Evolutionary conservation across 2,797 vertebrate genomes (phyloP).

Genomic region (Threskiornis aethiopicus): DNA sequence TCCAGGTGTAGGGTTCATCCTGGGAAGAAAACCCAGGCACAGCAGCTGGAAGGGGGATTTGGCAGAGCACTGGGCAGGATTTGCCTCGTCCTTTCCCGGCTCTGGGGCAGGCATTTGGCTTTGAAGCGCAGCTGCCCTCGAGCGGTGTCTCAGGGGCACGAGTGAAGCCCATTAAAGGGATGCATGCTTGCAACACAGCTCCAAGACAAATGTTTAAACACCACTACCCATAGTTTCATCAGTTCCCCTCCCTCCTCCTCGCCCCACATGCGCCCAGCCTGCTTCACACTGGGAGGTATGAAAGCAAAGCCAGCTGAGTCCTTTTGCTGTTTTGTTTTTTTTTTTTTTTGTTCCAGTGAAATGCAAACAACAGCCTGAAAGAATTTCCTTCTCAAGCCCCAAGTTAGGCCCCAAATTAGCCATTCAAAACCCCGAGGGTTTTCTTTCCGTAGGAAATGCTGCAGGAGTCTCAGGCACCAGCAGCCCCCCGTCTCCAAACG

Average conservation of each 20-base stretch:
- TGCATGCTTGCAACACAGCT: accelerated
- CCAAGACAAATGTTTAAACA: not conserved
- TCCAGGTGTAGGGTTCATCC: not conserved
- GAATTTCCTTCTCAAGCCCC: not conserved
- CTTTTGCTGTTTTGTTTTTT: not conserved
- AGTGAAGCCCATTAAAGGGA: not conserved
- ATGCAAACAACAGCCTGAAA: not conserved
- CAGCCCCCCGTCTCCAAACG: not conserved
- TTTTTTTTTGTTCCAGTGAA: not conserved
- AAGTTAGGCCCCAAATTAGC: not conserved
- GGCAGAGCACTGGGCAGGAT: not conserved
- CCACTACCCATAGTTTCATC: not conserved
- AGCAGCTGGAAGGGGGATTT: not conserved
- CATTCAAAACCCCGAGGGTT: not conserved
- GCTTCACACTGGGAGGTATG: not conserved
- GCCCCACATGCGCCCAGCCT: not conserved
- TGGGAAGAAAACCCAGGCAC: not conserved
- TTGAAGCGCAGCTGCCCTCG: not conserved
- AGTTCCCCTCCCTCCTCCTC: not conserved
- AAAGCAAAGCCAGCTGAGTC: not conserved
- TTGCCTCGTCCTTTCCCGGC: not conserved
- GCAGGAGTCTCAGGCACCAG: not conserved
- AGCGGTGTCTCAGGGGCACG: not conserved
- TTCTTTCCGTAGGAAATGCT: not conserved
- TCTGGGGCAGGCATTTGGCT: not conserved